These are phyloP conservation scores for Scartelaos histophorus DNA, from an alignment of 2,113 vertebrate species.

Conservation along the genomic window DNA sequence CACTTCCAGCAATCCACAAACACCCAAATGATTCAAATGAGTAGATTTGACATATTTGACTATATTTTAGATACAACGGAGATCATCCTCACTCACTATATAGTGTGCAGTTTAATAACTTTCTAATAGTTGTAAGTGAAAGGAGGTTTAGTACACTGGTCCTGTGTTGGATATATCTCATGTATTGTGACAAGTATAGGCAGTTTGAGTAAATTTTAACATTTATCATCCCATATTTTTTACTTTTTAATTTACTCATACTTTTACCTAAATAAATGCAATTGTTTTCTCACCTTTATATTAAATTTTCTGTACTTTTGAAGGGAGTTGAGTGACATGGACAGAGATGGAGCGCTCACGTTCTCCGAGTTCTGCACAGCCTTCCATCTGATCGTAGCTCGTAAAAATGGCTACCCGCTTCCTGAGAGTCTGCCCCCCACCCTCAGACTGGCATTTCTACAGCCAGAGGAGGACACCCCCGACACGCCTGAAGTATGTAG, in stretches of 20 bases:
- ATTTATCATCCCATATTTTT: neutral
- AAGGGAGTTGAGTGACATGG: conserved; percentile 95
- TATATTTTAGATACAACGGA: neutral
- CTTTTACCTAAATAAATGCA: neutral
- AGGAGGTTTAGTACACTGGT: neutral
- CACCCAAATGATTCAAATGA: neutral
- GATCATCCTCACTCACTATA: neutral
- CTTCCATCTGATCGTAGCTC: conserved; percentile 93
- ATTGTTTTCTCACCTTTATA: neutral
- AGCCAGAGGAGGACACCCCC: conserved; percentile 61
- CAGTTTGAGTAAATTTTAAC: too few relatives aligned
- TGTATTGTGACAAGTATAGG: neutral
- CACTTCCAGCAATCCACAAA: neutral
- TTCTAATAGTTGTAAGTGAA: neutral
- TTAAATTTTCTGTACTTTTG: neutral
- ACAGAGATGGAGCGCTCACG: conserved; percentile 89
- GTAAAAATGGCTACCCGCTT: conserved; percentile 92
- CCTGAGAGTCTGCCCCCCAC: conserved; percentile 87
- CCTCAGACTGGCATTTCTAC: conserved; percentile 72
- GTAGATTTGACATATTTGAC: neutral
- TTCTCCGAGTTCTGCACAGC: conserved; percentile 91
- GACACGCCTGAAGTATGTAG: conserved; percentile 54
- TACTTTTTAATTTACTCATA: neutral
- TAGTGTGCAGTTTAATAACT: neutral
- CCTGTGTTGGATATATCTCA: neutral